phyloP scores from a whole-genome alignment of 2,888 invertebrate genomes.

The Standfussiana lucernea region DNA sequence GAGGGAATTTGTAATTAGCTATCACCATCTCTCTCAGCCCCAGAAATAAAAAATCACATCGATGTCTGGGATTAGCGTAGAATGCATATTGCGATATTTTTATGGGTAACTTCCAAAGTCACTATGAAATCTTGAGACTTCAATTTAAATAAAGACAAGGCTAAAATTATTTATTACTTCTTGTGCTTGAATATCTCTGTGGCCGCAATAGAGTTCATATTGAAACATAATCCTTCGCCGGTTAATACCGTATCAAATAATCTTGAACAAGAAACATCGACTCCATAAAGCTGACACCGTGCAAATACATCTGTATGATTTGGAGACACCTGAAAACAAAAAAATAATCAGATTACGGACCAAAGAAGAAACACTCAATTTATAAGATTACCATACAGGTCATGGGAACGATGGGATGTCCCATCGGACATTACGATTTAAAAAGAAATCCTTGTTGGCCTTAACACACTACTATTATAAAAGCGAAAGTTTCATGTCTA shows the following conservation, averaged over 20 bases:
- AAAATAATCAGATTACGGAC: neutral
- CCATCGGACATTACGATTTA: neutral
- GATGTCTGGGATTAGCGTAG: neutral
- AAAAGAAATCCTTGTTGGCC: too few species aligned
- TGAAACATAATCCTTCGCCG: slow-evolving; percentile 75
- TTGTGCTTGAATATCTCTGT: slow-evolving; percentile 70
- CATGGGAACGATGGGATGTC: neutral
- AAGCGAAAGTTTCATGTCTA: too few species aligned
- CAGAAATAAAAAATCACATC: neutral
- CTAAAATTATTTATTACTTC: slow-evolving; percentile 44
- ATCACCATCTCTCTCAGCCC: too few species aligned
- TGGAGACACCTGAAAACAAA: slow-evolving; percentile 49
- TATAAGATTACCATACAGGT: too few species aligned
- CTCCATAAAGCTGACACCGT: neutral
- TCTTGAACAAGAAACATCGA: fast-evolving
- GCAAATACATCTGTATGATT: slow-evolving; percentile 15
- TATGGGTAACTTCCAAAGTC: too few species aligned
- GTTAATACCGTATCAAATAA: slow-evolving; percentile 71
- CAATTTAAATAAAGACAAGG: neutral
- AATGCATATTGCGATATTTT: too few species aligned
- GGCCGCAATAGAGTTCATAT: slow-evolving; percentile 72
- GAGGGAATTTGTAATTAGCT: too few species aligned
- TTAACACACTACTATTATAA: too few species aligned
- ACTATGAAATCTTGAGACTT: too few species aligned
- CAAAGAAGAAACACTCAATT: neutral